Percentiles rank a stretch among this genome's conserved stretches.
Evolutionary conservation across 1,140 invertebrate genomes (phyloP).

Genomic region (Halesus radiatus): DNA sequence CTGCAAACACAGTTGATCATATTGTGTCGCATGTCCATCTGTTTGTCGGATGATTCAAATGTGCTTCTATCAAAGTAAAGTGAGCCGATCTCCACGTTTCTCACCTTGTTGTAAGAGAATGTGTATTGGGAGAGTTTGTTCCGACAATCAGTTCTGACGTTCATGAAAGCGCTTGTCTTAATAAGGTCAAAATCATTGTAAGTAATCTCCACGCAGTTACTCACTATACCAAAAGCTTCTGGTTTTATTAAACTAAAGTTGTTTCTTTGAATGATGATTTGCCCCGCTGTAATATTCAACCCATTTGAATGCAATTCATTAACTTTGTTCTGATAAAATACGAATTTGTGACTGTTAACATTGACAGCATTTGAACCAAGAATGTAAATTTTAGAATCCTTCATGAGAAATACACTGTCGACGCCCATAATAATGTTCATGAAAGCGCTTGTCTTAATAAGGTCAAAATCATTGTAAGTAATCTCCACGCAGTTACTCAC

Average conservation of each 20-base stretch:
- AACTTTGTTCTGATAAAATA: too few species aligned
- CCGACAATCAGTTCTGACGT: conserved; percentile 61
- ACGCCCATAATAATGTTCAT: conserved; percentile 61
- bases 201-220: conserved; percentile 63
- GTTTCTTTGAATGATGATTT: conserved; percentile 64
- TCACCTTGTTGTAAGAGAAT: conserved; percentile 66
- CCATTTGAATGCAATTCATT: conserved; percentile 61
- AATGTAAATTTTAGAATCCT: conserved; percentile 63
- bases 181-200: conserved; percentile 64
- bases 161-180: conserved; percentile 64
- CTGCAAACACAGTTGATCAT: conserved; percentile 67
- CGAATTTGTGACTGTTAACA: conserved; percentile 59
- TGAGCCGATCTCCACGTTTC: conserved; percentile 65
- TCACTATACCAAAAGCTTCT: conserved; percentile 62
- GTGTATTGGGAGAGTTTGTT: conserved; percentile 62
- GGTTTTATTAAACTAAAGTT: conserved; percentile 62
- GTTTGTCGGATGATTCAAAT: conserved; percentile 63
- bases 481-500: conserved; percentile 64
- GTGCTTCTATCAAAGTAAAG: conserved; percentile 66
- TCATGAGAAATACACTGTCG: conserved; percentile 62
- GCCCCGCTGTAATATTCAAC: conserved; percentile 66
- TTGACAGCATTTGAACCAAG: conserved; percentile 62
- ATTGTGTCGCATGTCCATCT: conserved; percentile 64
- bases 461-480: conserved; percentile 63
- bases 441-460: conserved; percentile 65